These are phyloP conservation scores for Phacellophora camtschatica DNA, from an alignment of 30 jellyfish, hydroid and myxozoan genomes.

Conservation along the genomic window DNA sequence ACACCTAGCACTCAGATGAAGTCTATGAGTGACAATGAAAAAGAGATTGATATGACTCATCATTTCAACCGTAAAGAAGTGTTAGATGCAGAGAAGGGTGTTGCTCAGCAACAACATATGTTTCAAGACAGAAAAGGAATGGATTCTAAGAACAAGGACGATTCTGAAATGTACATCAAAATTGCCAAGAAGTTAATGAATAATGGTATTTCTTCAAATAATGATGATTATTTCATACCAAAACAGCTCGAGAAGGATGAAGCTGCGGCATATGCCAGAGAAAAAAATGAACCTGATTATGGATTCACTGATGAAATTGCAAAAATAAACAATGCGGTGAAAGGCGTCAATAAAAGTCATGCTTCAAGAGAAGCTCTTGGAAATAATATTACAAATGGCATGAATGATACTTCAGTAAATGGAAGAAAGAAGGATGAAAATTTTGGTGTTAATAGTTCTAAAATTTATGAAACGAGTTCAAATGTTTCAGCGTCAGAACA, in stretches of 20 bases:
- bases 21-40: neutral
- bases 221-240: conserved; percentile 28
- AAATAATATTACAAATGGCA: neutral
- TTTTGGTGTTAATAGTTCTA: neutral
- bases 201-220: neutral
- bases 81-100: neutral
- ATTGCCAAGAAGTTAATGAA: conserved; percentile 60
- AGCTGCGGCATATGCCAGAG: conserved; percentile 12
- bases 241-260: conserved; percentile 44
- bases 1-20: neutral
- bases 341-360: neutral
- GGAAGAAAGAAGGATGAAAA: neutral
- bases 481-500: neutral
- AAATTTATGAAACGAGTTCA: neutral
- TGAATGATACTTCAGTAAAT: neutral
- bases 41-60: neutral
- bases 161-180: conserved; percentile 46
- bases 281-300: conserved; percentile 17
- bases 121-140: conserved; percentile 65
- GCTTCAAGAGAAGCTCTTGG: neutral
- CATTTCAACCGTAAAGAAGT: neutral
- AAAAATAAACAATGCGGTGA: neutral
- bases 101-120: conserved; percentile 2
- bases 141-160: conserved; percentile 39
- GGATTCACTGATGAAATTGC: conserved; percentile 53